Conservation (phyloP, 2,113 vertebrate genomes). For the Colossoma macropomum region DNA sequence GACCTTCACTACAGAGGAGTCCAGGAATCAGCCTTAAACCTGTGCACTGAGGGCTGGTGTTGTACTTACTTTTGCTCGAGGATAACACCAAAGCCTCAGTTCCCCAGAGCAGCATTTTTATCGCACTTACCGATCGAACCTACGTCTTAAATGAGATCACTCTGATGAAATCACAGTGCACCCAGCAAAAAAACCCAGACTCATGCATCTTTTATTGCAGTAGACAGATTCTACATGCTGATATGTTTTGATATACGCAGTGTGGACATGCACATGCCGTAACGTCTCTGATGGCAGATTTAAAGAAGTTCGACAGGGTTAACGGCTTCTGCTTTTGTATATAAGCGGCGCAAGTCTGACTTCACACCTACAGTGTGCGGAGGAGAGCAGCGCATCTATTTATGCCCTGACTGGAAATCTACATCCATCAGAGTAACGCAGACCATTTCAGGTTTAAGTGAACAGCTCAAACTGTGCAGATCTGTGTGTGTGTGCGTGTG, state of each 20-base stretch:
- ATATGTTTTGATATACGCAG: too few relatives aligned
- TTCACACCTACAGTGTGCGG: neutral
- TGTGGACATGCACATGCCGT: too few relatives aligned
- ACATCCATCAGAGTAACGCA: neutral
- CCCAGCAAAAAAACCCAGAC: too few relatives aligned
- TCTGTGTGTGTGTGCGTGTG: conserved; percentile 37
- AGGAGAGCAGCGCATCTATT: neutral
- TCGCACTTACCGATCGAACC: too few relatives aligned
- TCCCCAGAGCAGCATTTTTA: neutral
- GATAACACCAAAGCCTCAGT: neutral
- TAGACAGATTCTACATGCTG: too few relatives aligned
- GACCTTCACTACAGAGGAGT: neutral
- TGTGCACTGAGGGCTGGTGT: neutral
- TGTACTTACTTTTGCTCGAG: neutral
- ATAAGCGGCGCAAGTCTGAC: neutral
- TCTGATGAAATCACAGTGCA: too few relatives aligned
- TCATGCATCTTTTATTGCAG: too few relatives aligned
- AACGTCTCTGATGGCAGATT: too few relatives aligned
- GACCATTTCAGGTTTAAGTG: neutral
- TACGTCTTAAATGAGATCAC: too few relatives aligned
- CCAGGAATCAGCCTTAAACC: neutral
- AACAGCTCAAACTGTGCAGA: neutral
- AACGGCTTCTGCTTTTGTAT: neutral
- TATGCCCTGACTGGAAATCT: neutral
- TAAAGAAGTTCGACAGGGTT: too few relatives aligned